These are phyloP conservation scores for Lissocephala sabroskyi DNA, from an alignment of 2,888 invertebrate genomes.

Conservation along the genomic window DNA sequence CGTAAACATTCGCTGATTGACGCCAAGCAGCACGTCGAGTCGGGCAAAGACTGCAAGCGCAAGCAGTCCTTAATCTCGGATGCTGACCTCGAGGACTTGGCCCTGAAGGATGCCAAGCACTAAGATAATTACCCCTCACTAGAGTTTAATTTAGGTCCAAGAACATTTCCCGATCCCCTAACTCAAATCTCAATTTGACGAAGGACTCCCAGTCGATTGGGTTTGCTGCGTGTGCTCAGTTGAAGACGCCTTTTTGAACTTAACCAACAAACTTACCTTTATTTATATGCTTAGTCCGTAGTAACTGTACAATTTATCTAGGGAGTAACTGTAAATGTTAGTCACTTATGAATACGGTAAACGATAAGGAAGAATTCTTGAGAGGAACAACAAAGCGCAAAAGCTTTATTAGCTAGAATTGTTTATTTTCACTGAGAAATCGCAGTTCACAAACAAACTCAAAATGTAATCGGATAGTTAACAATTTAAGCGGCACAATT, in stretches of 20 bases:
- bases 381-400: too few relatives aligned
- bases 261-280: not conserved
- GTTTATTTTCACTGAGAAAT: too few relatives aligned
- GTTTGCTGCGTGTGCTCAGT: slow-evolving; percentile 19
- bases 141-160: slow-evolving; percentile 45
- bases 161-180: slow-evolving; percentile 19
- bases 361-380: too few relatives aligned
- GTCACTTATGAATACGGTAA: not conserved
- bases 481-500: slow-evolving; percentile 63
- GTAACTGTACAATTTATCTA: slow-evolving; percentile 8
- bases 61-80: slow-evolving; percentile 58
- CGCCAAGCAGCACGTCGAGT: slow-evolving; percentile 54
- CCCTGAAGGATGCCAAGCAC: slow-evolving; percentile 59
- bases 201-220: too few relatives aligned
- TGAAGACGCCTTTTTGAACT: slow-evolving; percentile 30
- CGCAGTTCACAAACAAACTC: too few relatives aligned
- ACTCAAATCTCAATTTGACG: not conserved
- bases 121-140: slow-evolving; percentile 22
- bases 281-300: slow-evolving; percentile 13
- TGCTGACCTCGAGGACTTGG: slow-evolving; percentile 53
- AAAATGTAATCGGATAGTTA: slow-evolving; percentile 48
- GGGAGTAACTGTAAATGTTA: slow-evolving; percentile 5
- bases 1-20: slow-evolving; percentile 65
- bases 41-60: slow-evolving; percentile 50
- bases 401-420: too few relatives aligned